Evolutionary conservation across 2,888 invertebrate genomes (phyloP).

Genomic region (Eupithecia abbreviata): DNA sequence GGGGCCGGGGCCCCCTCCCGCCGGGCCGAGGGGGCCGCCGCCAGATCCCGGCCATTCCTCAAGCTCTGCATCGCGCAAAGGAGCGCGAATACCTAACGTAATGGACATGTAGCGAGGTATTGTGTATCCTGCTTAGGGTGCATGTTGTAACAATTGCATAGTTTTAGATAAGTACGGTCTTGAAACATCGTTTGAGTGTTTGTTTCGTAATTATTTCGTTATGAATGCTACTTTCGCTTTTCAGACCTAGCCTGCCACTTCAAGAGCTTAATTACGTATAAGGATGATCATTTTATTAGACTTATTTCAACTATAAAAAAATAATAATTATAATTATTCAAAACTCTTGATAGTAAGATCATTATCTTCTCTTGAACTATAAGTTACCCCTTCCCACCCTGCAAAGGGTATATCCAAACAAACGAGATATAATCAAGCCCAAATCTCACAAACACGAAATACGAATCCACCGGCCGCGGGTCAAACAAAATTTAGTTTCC

Average conservation of each 20-base stretch:
- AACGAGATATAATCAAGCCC: conserved; percentile 10
- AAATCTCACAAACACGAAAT: conserved; percentile 38
- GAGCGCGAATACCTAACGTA: conserved; percentile 32
- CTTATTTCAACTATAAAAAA: not conserved
- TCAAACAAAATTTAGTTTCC: conserved; percentile 61
- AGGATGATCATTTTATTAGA: not conserved
- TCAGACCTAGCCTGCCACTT: not conserved
- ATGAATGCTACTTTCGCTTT: not conserved
- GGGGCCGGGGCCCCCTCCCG: conserved; percentile 36
- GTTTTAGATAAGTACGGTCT: not conserved
- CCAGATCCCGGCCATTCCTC: conserved; percentile 55
- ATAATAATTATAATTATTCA: not conserved
- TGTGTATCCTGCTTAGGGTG: conserved; percentile 3
- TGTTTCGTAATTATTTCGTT: not conserved
- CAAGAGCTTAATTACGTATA: not conserved
- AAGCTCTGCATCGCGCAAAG: conserved; percentile 60
- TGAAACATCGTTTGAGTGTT: not conserved
- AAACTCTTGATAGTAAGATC: not conserved
- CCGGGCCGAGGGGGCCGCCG: conserved; percentile 6
- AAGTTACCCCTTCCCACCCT: not conserved
- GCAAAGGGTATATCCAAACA: not conserved
- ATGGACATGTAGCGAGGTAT: conserved; percentile 14
- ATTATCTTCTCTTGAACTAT: not conserved
- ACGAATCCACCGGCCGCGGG: conserved; percentile 33
- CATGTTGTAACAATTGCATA: not conserved